Base-by-base conservation (phyloP, 2,113 vertebrate genomes). In the Epinephelus cyanopodus region DNA sequence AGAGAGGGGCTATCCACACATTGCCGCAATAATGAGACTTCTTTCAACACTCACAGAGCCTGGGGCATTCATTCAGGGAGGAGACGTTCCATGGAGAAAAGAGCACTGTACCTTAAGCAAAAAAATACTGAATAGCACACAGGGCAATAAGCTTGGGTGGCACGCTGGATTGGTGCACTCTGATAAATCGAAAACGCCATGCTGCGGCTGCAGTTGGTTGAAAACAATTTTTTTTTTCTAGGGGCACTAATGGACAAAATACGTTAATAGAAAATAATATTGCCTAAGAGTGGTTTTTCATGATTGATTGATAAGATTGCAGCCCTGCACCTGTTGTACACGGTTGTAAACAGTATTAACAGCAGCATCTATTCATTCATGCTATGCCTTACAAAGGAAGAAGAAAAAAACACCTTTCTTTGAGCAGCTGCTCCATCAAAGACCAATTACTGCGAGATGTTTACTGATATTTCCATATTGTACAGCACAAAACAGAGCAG, bases 21-120 rank as follows among this genome's bases (percentile, higher is more conserved):
- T 88, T 86, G 87, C 69, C 8, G 45, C 88, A 86, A 89, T 94
- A 93, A 93, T 92, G 91, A 94, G 90, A 92, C 90, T 93, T 88
- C 83, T 92, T 92, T 90, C 89, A 92, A 85, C 90, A 92, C 89
- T 92, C 92, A 92, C 90, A 87, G 86, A 78, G 84, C 91, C 89
- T n/a, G 67, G 76, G 88, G 87, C 87, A 92, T 93, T 93, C 92
- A 89, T 90, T 90, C 84, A 89, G 76, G 82, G 88, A 92, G 81
- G 86, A 87, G 90, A 81, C 85, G 86, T 90, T 92, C 91, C 88
- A 84, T 79, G 81, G 84, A 86, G 86, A 79, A 88, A 90, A 92
- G 75, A 84, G 82, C 83, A 92, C 89, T 89, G 91, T 94, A 94
- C 92, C 92, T 95, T 93, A 58, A 86, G 84, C 79, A 74, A 72